phyloP scores from a whole-genome alignment of 2,888 invertebrate genomes.

The Helicoverpa assulta region DNA sequence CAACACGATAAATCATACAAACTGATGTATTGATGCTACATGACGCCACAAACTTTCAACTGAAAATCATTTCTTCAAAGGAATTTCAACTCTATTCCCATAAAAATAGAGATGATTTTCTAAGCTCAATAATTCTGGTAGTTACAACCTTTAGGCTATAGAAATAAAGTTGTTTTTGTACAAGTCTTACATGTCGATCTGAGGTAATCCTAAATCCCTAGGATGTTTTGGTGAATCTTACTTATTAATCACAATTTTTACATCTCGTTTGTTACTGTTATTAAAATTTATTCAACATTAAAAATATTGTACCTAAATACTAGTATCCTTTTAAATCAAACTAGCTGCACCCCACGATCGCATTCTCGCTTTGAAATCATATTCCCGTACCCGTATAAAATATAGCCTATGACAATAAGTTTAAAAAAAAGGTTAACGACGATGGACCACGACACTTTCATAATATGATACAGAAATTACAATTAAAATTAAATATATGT shows the following conservation, averaged over 20 bases:
- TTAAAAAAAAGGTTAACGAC: too few relatives aligned
- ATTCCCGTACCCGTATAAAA: too few relatives aligned
- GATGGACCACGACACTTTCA: too few relatives aligned
- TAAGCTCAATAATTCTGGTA: neutral
- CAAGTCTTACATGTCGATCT: neutral
- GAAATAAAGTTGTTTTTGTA: slow-evolving; percentile 15
- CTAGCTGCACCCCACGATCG: too few relatives aligned
- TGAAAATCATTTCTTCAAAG: slow-evolving; percentile 21
- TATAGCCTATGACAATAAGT: too few relatives aligned
- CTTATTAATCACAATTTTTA: neutral
- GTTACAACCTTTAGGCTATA: neutral
- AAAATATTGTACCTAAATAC: too few relatives aligned
- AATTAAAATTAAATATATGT: neutral
- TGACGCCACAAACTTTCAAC: slow-evolving; percentile 64
- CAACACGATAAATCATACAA: slow-evolving; percentile 66
- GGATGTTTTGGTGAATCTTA: neutral
- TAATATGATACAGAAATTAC: too few relatives aligned
- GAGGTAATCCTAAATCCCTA: neutral
- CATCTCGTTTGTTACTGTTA: neutral
- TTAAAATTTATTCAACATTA: neutral
- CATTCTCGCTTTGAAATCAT: too few relatives aligned
- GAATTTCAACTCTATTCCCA: slow-evolving; percentile 7
- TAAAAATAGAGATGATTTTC: neutral
- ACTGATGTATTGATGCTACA: slow-evolving; percentile 72
- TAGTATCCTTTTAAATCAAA: too few relatives aligned